These are phyloP conservation scores for Lontra canadensis DNA, from an alignment of 2,113 vertebrate species.

Conservation along the genomic window DNA sequence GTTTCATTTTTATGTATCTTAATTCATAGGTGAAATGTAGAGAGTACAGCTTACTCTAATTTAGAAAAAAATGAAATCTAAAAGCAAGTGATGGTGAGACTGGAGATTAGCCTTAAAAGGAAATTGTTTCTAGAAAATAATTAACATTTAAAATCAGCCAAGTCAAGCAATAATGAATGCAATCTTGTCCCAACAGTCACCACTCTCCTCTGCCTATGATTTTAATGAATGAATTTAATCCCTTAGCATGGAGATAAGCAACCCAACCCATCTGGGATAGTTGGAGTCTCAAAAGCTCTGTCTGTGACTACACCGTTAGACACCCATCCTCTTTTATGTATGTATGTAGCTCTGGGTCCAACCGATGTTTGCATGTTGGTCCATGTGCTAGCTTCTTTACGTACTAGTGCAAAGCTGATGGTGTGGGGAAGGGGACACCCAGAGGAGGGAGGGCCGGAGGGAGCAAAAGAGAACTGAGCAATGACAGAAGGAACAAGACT, in stretches of 20 bases:
- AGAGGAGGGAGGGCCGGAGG: background rate
- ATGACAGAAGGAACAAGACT: background rate
- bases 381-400: background rate
- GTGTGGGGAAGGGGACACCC: background rate
- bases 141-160: background rate
- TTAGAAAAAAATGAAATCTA: background rate
- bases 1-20: background rate
- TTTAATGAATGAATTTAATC: background rate
- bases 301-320: background rate
- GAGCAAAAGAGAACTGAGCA: fast-evolving
- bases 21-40: background rate
- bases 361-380: background rate
- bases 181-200: background rate
- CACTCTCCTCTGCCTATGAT: background rate
- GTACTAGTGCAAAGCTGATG: background rate
- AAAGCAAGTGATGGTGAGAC: background rate
- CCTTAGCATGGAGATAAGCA: no score
- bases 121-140: background rate
- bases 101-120: background rate
- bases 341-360: background rate
- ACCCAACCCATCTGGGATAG: background rate
- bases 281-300: background rate
- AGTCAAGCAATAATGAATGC: background rate
- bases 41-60: background rate
- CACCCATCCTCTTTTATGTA: background rate